phyloP scores from a whole-genome alignment of 2,113 vertebrate genomes.

The Rutilus rutilus region DNA sequence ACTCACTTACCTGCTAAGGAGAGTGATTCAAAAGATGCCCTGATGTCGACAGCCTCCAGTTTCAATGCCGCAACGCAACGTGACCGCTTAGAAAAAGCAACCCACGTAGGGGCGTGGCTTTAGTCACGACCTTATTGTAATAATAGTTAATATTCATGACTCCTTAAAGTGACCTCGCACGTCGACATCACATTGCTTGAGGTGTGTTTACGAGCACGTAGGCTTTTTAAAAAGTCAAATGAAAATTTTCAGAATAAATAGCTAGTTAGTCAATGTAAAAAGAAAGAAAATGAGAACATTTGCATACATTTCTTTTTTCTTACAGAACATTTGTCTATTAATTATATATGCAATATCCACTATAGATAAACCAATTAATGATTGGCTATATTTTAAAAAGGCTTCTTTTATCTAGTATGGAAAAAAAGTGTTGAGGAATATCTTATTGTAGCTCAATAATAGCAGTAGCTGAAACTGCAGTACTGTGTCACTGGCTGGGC shows the following conservation, averaged over 20 bases:
- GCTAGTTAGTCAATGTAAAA: not conserved
- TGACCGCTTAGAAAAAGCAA: conserved; percentile 71
- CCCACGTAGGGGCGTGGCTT: conserved; percentile 58
- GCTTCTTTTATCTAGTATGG: not conserved
- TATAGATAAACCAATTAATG: not conserved
- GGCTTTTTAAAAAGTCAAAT: not conserved
- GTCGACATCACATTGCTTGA: conserved; percentile 20
- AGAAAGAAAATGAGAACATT: conserved; percentile 7
- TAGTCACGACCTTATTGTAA: not conserved
- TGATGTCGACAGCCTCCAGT: conserved; percentile 47
- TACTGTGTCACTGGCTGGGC: not conserved
- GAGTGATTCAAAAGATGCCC: conserved; percentile 44
- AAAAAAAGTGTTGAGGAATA: not conserved
- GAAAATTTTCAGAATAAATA: not conserved
- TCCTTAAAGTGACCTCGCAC: not conserved
- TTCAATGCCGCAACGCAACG: conserved; percentile 77
- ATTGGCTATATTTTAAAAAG: not conserved
- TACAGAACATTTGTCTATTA: not conserved
- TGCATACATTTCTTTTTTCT: not conserved
- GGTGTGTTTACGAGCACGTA: conserved; percentile 48
- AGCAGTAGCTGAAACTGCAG: not conserved
- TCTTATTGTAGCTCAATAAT: not conserved
- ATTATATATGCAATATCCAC: no score
- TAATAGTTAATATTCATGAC: not conserved
- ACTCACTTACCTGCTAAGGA: conserved; percentile 1